Evolutionary conservation across 2,113 vertebrate genomes (phyloP), one percentile per base, ranked within the genome.

Genomic region (Pogonocichla stellata): DNA sequence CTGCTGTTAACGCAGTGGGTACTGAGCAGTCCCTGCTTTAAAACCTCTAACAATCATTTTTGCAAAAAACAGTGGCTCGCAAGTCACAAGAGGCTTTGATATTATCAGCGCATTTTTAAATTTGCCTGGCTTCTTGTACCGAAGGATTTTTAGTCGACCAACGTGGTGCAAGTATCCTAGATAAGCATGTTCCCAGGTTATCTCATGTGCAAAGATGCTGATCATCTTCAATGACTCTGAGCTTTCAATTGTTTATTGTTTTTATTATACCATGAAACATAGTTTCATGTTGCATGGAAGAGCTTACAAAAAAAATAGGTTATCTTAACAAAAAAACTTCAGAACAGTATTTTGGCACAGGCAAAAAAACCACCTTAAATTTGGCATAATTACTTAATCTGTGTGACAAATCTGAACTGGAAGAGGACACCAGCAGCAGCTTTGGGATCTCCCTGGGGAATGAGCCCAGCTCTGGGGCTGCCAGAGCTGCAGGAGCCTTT

Each of bases 381-480:
- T 70, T 67, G 45, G 47, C 5, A 0, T 26, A 50, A 36, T 28
- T 78, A 5, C 61, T 71, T 78, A n/a, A 25, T 66, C 74, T 92
- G 31, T 24, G 33, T 71, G 48, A 48, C 33, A 60, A 47, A 69
- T 51, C 12, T 31, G 58, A 72, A 20, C 80, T 47, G 78, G 22
- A 57, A 38, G 56, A 74, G 50, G 36, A 40, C 24, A 40, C 28
- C 17, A 8, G 0, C 6, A n/a, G 53, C 14, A 66, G n/a, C 24
- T 64, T n/a, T 6, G 19, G 34, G 26, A 19, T 66, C 28, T 65
- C 42, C 33, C 40, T 18, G 3, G 38, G 73, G 23, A 70, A 45
- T 24, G 47, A 28, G 1, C 83, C 1, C 25, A 0, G 69, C 42
- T 50, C 28, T 8, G 3, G 38, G 36, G 36, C 43, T 58, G 19